Evolutionary conservation across 2,888 invertebrate genomes (phyloP).

Genomic region (Drosophila mercatorum): DNA sequence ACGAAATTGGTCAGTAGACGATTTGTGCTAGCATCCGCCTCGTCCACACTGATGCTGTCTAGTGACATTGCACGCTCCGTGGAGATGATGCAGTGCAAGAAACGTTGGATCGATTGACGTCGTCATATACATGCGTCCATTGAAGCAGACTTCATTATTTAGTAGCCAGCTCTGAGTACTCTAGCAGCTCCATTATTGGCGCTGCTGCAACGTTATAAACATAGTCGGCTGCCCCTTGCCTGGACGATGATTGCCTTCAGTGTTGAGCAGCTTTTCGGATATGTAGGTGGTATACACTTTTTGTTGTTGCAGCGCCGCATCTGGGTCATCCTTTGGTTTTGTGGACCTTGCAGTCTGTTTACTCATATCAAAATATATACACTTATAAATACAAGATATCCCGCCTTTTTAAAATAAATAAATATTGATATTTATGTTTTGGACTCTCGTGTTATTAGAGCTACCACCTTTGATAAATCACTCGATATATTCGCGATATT

Average conservation of each 20-base stretch:
- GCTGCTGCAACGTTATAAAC: conserved; percentile 66
- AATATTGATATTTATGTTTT: conserved; percentile 34
- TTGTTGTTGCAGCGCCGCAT: conserved; percentile 32
- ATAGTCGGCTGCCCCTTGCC: conserved; percentile 71
- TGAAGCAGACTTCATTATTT: conserved; percentile 91
- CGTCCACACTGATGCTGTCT: conserved; percentile 88
- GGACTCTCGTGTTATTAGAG: conserved; percentile 1
- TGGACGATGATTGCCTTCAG: conserved; percentile 55
- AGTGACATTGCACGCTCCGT: conserved; percentile 88
- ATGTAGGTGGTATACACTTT: conserved; percentile 46
- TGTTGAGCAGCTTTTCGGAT: conserved; percentile 63
- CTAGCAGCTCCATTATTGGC: conserved; percentile 76
- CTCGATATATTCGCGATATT: not conserved
- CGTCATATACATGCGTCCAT: conserved; percentile 92
- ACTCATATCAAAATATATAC: conserved; percentile 55
- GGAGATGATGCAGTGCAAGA: conserved; percentile 91
- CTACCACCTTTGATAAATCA: conserved; percentile 19
- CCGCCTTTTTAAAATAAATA: conserved; percentile 34
- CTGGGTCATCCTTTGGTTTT: conserved; percentile 56
- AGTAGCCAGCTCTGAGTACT: conserved; percentile 90
- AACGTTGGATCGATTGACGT: conserved; percentile 93
- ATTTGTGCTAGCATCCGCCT: conserved; percentile 86
- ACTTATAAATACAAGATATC: conserved; percentile 19
- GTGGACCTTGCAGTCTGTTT: conserved; percentile 65
- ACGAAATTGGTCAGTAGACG: conserved; percentile 70